phyloP scores from a whole-genome alignment of 2,888 invertebrate species.

The Ophion costatus region DNA sequence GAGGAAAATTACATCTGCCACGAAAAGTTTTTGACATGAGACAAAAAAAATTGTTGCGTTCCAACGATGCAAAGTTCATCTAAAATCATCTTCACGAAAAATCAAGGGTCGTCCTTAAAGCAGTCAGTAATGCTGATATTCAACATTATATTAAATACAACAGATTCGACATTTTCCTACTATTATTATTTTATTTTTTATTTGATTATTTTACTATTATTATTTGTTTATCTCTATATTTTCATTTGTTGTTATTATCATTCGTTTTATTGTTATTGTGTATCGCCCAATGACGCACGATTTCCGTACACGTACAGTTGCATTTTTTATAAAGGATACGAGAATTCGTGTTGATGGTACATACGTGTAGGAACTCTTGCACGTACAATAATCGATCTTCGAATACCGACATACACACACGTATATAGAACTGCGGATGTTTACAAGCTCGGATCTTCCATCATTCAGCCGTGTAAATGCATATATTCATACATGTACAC shows the following conservation, averaged over 20 bases:
- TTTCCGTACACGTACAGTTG: neutral
- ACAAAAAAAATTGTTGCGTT: too few relatives aligned
- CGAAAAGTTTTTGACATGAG: too few relatives aligned
- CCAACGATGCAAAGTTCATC: too few relatives aligned
- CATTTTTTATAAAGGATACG: neutral
- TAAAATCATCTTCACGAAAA: too few relatives aligned
- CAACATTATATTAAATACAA: too few relatives aligned
- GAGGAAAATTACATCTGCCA: too few relatives aligned
- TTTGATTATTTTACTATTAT: neutral
- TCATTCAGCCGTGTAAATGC: neutral
- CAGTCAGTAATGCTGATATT: too few relatives aligned
- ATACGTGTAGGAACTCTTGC: neutral
- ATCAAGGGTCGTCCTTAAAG: too few relatives aligned
- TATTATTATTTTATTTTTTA: neutral
- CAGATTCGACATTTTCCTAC: too few relatives aligned
- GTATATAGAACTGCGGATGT: constrained; percentile 30
- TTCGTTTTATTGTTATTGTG: too few relatives aligned
- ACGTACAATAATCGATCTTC: neutral
- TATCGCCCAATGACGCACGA: constrained; percentile 4
- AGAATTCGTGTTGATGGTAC: neutral
- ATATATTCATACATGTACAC: neutral
- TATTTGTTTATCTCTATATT: neutral
- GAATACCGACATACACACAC: neutral
- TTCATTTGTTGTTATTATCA: too few relatives aligned
- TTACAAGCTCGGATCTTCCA: constrained; percentile 22